Percentiles rank a stretch among this genome's conserved stretches.
phyloP scores from a whole-genome alignment of 2,888 invertebrate genomes.

The Hypselothyrea guttata region DNA sequence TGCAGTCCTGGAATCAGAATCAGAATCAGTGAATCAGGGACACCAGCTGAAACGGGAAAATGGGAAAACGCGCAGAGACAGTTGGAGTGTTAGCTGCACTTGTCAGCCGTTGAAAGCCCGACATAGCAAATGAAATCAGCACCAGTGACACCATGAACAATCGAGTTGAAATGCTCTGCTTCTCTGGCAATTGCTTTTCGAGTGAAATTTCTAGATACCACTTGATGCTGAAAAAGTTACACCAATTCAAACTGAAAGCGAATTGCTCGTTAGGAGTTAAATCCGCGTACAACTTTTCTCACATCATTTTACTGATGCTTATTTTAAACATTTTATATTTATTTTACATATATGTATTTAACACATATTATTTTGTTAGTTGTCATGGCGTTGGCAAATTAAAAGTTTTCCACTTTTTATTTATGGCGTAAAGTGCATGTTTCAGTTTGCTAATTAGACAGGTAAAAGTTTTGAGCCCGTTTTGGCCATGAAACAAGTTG shows the following conservation, averaged over 20 bases:
- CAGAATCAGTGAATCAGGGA: not conserved
- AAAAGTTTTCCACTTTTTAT: constrained; percentile 56
- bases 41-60: not conserved
- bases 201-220: not conserved
- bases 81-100: constrained; percentile 6
- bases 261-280: not conserved
- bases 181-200: not conserved
- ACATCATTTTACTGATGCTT: no score
- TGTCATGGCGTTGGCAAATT: constrained; percentile 55
- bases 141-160: constrained; percentile 15
- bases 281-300: not conserved
- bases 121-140: constrained; percentile 43
- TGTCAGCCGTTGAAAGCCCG: constrained; percentile 59
- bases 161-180: not conserved
- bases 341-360: not conserved
- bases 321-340: not conserved
- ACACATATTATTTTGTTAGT: constrained; percentile 12
- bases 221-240: not conserved
- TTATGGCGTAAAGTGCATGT: constrained; percentile 46
- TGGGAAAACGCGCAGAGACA: not conserved
- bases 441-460: constrained; percentile 65
- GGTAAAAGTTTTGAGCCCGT: constrained; percentile 40
- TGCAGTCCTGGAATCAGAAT: constrained; percentile 14
- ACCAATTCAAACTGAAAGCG: not conserved
- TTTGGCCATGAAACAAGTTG: constrained; percentile 25